Base-by-base conservation (phyloP, 2,888 invertebrate species). In the Rapana venosa region DNA sequence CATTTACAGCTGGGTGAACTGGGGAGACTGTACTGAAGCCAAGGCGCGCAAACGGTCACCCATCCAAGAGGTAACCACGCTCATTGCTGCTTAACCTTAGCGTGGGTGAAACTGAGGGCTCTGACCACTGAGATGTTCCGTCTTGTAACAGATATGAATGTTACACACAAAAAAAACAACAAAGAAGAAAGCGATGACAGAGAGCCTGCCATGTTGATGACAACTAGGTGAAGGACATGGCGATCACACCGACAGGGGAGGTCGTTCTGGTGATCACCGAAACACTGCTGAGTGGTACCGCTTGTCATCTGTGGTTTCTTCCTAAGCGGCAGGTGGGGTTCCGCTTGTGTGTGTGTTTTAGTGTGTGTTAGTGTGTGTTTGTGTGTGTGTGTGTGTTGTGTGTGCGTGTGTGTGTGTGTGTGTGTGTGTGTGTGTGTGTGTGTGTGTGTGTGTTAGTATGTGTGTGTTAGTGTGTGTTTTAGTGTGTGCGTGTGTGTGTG, bases 261-360 rank as follows among this genome's bases (percentile, higher is more conserved):
- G 95, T 94, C 88, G 93, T 93, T 0, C 92, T 96, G 17, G 95
- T 95, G 17, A 92, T 95, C n/a, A 92, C 94, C 11, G 87, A 91
- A 13, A 91, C 93, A 15, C 93, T 92, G 74, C 93, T 94, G 88
- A 90, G 92, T 20, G 94, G 94, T 56, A 92, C 93, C 11, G 92
- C 93, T 13, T 92, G 92, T 56, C 95, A 95, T 89, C 93, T 96
- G 74, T 96, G 96, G 96, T 93, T 95, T 90, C 92, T 95, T 92
- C 90, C 92, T 17, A 93, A 93, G 35, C 91, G 96, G 35, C 92
- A 93, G 70, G 77, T 79, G 32, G 30, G 77, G 32, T 8, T 77
- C 32, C 32, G 32, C 32, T 30, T 79, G 32, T 77, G 77, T 77
- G 30, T 77, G 32, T 79, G 74, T 74, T 8, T 74, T 8, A 26